Evolutionary conservation across 2,888 invertebrate species (phyloP).

Genomic region (Caenorhabditis sp.): DNA sequence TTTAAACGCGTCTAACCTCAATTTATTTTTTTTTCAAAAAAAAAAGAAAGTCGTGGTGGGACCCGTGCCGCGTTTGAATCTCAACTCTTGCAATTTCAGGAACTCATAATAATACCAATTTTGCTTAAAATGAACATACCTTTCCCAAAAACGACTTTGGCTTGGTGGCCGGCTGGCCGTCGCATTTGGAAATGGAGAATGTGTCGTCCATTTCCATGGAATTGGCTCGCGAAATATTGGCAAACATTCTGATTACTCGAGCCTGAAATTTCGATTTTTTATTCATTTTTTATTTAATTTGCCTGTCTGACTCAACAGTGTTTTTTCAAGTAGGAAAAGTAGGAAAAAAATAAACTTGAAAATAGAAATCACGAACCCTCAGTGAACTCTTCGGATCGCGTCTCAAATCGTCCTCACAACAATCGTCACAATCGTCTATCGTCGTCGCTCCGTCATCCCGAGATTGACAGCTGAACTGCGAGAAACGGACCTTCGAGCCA

Average conservation of each 20-base stretch:
- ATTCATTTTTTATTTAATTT: too few relatives aligned
- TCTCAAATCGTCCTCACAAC: constrained; percentile 19
- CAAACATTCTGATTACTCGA: constrained; percentile 57
- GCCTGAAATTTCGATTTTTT: constrained; percentile 20
- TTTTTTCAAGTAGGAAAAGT: too few relatives aligned
- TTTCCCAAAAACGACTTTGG: constrained; percentile 57
- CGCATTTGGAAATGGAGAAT: constrained; percentile 4
- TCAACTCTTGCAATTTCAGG: too few relatives aligned
- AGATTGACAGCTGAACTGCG: constrained; percentile 65
- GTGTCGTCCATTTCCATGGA: constrained; percentile 46
- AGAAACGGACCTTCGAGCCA: constrained; percentile 67
- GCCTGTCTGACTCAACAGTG: too few relatives aligned
- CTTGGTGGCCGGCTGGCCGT: constrained; percentile 20
- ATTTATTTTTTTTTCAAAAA: too few relatives aligned
- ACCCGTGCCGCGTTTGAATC: too few relatives aligned
- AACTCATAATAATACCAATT: too few relatives aligned
- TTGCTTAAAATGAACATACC: constrained; percentile 16
- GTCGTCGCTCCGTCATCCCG: constrained; percentile 49
- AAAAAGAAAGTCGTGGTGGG: too few relatives aligned
- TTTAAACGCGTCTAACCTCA: too few relatives aligned
- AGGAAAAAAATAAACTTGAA: too few relatives aligned
- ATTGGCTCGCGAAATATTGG: constrained; percentile 52
- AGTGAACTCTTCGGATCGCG: constrained; percentile 53
- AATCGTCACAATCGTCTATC: constrained; percentile 51
- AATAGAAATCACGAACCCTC: too few relatives aligned